Evolutionary conservation across 2,797 vertebrate species (phyloP).

Genomic region (Choloepus didactylus): DNA sequence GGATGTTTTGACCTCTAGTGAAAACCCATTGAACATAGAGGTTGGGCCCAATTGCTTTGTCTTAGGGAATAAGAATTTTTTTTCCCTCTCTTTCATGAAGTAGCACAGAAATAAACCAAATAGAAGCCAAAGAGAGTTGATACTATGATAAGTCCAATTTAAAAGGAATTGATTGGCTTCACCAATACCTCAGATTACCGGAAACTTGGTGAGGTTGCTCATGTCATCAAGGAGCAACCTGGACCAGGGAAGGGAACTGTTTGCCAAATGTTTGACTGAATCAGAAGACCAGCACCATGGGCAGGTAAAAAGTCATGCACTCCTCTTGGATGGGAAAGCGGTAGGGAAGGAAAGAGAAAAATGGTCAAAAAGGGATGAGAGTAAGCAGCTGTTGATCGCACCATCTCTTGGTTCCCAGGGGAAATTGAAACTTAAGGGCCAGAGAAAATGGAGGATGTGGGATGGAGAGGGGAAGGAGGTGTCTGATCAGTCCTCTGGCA

Average conservation of each 20-base stretch:
- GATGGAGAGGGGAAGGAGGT: background rate
- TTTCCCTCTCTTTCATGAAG: conserved; percentile 14
- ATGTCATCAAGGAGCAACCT: background rate
- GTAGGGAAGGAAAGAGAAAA: background rate
- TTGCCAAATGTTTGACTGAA: background rate
- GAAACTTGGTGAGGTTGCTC: background rate
- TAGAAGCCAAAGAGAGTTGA: background rate
- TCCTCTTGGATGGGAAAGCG: background rate
- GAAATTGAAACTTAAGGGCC: background rate
- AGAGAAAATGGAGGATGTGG: background rate
- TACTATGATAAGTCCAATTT: background rate
- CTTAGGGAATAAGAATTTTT: conserved; percentile 1
- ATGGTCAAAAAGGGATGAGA: background rate
- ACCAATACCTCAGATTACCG: background rate
- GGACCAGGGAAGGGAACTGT: background rate
- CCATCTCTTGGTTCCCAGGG: background rate
- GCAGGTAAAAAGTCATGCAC: background rate
- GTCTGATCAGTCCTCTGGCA: background rate
- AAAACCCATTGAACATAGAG: background rate
- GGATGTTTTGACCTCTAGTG: background rate
- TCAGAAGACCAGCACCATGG: background rate
- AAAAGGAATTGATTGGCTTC: background rate
- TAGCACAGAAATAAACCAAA: background rate
- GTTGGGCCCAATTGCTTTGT: background rate
- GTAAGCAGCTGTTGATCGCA: background rate